A percentile compares a stretch with the other conserved stretches of the same genome.
phyloP scores from a whole-genome alignment of 2,888 invertebrate genomes.

The Allacma fusca region DNA sequence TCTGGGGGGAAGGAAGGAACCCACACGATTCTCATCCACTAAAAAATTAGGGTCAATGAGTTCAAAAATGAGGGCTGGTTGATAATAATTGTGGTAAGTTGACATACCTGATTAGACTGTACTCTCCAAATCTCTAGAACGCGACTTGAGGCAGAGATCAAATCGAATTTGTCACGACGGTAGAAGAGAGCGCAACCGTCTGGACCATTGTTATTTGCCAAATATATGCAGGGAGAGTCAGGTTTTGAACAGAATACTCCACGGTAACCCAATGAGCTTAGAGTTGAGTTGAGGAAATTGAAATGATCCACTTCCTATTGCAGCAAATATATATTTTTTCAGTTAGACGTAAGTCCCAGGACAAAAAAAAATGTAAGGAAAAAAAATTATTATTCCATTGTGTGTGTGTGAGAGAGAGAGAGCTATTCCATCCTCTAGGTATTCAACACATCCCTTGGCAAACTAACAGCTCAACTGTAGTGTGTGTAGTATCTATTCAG shows the following conservation, averaged over 20 bases:
- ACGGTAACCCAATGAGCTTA: conserved; percentile 72
- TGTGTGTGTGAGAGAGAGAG: no score
- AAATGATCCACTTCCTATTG: conserved; percentile 79
- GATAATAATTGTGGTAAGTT: conserved; percentile 18
- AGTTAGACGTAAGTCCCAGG: no score
- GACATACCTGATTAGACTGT: conserved; percentile 74
- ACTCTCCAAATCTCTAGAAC: conserved; percentile 77
- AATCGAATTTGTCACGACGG: conserved; percentile 71
- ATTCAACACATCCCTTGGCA: no score
- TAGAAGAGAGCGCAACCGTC: conserved; percentile 83
- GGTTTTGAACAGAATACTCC: conserved; percentile 80
- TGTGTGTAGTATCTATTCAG: no score
- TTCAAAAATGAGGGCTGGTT: no score
- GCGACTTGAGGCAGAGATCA: conserved; percentile 69
- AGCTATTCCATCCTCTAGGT: no score
- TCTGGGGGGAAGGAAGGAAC: no score
- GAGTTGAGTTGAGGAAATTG: conserved; percentile 71
- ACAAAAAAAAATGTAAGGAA: neutral
- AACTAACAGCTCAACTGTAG: no score
- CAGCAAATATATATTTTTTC: neutral
- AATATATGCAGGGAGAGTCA: conserved; percentile 78
- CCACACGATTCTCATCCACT: no score
- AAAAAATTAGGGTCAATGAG: no score
- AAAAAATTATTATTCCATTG: no score
- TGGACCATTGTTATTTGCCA: conserved; percentile 76